phyloP scores from a whole-genome alignment of 2,888 invertebrate genomes.

The Scelioninae gen. 2 region DNA sequence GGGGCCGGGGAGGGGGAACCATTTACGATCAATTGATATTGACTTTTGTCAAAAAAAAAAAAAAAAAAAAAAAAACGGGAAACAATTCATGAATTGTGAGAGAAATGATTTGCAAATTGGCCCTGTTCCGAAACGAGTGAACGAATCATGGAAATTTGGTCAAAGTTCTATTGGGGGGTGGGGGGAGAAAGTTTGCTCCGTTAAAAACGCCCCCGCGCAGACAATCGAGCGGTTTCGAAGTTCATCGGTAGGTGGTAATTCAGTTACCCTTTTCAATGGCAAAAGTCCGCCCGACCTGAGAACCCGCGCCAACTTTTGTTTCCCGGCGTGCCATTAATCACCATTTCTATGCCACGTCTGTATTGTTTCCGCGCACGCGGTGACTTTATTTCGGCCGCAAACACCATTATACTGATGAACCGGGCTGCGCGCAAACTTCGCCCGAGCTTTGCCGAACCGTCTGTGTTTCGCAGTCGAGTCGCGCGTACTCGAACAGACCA shows the following conservation, averaged over 20 bases:
- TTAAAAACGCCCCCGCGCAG: slow-evolving; percentile 36
- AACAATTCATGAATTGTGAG: no score
- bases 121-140: slow-evolving; percentile 14
- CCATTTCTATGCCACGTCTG: slow-evolving; percentile 31
- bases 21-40: no score
- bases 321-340: slow-evolving; percentile 49
- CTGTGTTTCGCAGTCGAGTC: slow-evolving; percentile 16
- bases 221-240: slow-evolving; percentile 31
- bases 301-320: slow-evolving; percentile 51
- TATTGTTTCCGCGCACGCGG: slow-evolving; percentile 36
- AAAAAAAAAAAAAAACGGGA: no score
- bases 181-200: slow-evolving; percentile 26
- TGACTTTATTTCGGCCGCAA: slow-evolving; percentile 46
- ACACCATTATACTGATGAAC: slow-evolving; percentile 49
- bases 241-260: slow-evolving; percentile 44
- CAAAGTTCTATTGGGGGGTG: no score
- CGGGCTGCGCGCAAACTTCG: slow-evolving; percentile 28
- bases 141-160: slow-evolving; percentile 40
- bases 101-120: slow-evolving; percentile 36
- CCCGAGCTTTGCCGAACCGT: slow-evolving; percentile 16
- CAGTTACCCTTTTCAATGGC: slow-evolving; percentile 39
- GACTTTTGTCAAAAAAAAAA: no score
- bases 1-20: no score
- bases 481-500: neutral
- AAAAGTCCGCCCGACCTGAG: slow-evolving; percentile 39